Conservation (phyloP, 2,113 vertebrate species). For the Tamias sibiricus region DNA sequence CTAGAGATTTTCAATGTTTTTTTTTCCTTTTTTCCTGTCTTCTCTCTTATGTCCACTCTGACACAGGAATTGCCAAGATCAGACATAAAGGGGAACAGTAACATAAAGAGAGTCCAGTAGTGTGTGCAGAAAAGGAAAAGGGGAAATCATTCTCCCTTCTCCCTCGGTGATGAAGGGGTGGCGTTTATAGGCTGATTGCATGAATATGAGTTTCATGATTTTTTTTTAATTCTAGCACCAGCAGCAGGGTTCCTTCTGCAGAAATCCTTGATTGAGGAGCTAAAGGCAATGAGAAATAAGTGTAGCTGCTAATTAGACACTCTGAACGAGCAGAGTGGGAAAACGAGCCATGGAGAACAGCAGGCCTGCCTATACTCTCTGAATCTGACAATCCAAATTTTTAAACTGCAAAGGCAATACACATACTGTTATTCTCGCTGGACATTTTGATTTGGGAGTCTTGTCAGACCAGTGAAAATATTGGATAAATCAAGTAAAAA, state of each 20-base stretch:
- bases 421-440: conserved; percentile 76
- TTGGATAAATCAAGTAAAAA: conserved; percentile 84
- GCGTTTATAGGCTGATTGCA: conserved; percentile 77
- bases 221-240: conserved; percentile 76
- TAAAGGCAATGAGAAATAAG: conserved; percentile 75
- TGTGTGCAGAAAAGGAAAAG: not conserved
- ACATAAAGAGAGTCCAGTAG: not conserved
- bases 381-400: conserved; percentile 82
- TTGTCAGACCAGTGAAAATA: conserved; percentile 80
- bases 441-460: conserved; percentile 85
- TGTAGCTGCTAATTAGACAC: conserved; percentile 79
- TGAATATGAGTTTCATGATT: conserved; percentile 74
- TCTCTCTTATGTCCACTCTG: not conserved
- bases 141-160: not conserved
- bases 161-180: conserved; percentile 55
- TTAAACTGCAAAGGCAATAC: conserved; percentile 75
- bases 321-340: conserved; percentile 50
- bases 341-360: conserved; percentile 54
- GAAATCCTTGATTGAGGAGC: conserved; percentile 81
- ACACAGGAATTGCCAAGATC: not conserved
- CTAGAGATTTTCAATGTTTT: not conserved
- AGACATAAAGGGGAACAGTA: not conserved
- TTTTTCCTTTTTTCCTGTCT: not conserved
- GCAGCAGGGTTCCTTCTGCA: conserved; percentile 79
- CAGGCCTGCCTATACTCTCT: conserved; percentile 29